These are phyloP conservation scores for Drosophila watanabei DNA, from an alignment of 1,140 invertebrate genomes.

Conservation along the genomic window DNA sequence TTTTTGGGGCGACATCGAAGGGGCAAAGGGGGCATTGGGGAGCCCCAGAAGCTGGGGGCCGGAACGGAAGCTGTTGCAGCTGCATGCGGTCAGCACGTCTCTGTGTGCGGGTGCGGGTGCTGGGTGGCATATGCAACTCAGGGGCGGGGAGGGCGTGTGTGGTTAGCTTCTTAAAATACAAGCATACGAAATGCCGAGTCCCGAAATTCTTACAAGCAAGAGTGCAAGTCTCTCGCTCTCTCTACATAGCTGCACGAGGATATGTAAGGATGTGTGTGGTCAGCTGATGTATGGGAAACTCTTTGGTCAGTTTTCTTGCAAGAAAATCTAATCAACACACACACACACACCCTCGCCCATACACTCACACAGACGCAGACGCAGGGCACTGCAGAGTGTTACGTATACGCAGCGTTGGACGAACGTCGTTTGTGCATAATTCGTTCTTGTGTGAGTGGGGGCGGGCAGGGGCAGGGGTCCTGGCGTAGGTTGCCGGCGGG, in stretches of 20 bases:
- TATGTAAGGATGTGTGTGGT: slow-evolving; percentile 45
- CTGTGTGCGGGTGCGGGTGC: slow-evolving; percentile 3
- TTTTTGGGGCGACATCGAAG: slow-evolving; percentile 26
- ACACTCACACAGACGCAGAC: slow-evolving; percentile 1
- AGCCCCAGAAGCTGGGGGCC: neutral
- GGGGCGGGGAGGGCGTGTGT: slow-evolving; percentile 29
- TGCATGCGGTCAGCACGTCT: slow-evolving; percentile 48
- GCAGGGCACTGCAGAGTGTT: slow-evolving; percentile 46
- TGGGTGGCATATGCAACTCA: slow-evolving; percentile 36
- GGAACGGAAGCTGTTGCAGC: slow-evolving; percentile 61
- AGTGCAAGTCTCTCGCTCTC: slow-evolving; percentile 54
- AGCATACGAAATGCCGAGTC: slow-evolving; percentile 40
- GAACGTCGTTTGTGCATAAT: slow-evolving; percentile 77
- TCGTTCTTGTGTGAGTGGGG: slow-evolving; percentile 34
- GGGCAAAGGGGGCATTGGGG: neutral
- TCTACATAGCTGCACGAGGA: slow-evolving; percentile 6
- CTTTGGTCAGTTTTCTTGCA: slow-evolving; percentile 83
- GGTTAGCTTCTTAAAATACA: slow-evolving; percentile 79
- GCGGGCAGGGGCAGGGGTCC: neutral
- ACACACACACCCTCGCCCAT: neutral
- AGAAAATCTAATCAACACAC: slow-evolving; percentile 81
- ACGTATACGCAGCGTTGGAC: slow-evolving; percentile 73
- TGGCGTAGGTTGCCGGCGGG: neutral
- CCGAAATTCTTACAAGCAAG: slow-evolving; percentile 74
- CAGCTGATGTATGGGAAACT: slow-evolving; percentile 75